A percentile compares a stretch with the other conserved stretches of the same genome.
Evolutionary conservation across 2,113 vertebrate genomes (phyloP).

Genomic region (Dipodomys stephensi): DNA sequence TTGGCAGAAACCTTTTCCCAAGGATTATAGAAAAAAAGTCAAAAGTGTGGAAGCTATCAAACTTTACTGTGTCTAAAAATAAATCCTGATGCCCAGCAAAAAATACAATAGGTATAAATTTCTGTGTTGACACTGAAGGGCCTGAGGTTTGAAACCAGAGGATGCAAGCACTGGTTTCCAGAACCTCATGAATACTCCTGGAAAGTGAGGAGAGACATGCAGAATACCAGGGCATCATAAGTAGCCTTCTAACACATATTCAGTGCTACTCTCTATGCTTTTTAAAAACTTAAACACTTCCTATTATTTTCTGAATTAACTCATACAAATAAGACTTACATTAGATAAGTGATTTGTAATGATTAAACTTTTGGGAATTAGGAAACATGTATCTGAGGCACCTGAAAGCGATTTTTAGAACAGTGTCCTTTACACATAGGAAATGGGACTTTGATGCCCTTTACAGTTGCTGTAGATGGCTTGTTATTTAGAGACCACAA

Average conservation of each 20-base stretch:
- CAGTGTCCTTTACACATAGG: background rate
- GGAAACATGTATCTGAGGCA: background rate
- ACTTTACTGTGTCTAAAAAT: background rate
- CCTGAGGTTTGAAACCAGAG: background rate
- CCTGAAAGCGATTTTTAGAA: background rate
- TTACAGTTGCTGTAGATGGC: background rate
- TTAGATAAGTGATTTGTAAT: background rate
- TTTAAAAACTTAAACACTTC: constrained; percentile 19
- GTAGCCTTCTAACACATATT: constrained; percentile 21
- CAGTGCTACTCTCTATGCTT: background rate
- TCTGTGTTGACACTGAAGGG: background rate
- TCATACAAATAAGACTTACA: constrained; percentile 8
- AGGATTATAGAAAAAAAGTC: constrained; percentile 25
- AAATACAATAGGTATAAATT: constrained; percentile 20
- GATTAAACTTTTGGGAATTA: background rate
- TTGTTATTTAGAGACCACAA: background rate
- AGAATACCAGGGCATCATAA: constrained; percentile 15
- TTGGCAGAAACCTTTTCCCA: background rate
- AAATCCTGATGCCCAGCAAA: background rate
- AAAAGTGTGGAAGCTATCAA: background rate
- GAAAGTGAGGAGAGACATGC: constrained; percentile 1
- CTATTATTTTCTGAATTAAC: constrained; percentile 12
- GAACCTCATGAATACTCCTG: background rate
- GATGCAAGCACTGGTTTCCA: background rate
- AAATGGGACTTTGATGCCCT: background rate